These are phyloP conservation scores for Halictus rubicundus DNA, from an alignment of 1,140 invertebrate genomes.

Conservation along the genomic window DNA sequence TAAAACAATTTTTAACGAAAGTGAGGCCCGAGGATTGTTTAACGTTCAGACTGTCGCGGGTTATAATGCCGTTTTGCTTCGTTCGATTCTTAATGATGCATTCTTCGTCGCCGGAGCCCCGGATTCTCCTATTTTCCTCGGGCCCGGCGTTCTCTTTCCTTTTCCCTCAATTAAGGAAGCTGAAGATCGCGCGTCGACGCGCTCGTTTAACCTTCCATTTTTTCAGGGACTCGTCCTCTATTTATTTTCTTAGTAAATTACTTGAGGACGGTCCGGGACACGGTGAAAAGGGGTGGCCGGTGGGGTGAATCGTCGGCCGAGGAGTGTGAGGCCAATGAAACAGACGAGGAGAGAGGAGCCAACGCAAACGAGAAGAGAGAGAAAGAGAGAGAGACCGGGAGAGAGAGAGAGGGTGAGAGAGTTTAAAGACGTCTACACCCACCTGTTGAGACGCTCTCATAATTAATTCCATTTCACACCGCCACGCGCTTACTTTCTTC, in stretches of 20 bases:
- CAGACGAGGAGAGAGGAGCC: conserved; percentile 46
- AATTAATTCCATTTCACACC: conserved; percentile 80
- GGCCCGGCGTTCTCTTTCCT: conserved; percentile 21
- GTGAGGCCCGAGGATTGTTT: no score
- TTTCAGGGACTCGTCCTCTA: conserved; percentile 70
- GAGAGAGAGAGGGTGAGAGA: conserved; percentile 41
- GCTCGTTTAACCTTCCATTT: conserved; percentile 72
- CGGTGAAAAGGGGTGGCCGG: conserved; percentile 60
- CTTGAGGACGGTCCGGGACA: conserved; percentile 73
- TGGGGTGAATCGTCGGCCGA: conserved; percentile 55
- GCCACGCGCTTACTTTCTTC: conserved; percentile 68
- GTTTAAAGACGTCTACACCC: conserved; percentile 78
- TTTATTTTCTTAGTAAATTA: conserved; percentile 79
- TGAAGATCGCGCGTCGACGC: conserved; percentile 68
- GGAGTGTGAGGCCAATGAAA: conserved; percentile 10
- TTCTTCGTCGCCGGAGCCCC: conserved; percentile 18
- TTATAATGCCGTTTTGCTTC: conserved; percentile 37
- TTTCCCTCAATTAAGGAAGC: conserved; percentile 69
- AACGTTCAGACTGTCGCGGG: background rate
- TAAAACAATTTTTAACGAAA: background rate
- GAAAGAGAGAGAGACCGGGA: conserved; percentile 18
- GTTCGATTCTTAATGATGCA: conserved; percentile 42
- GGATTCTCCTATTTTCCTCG: conserved; percentile 28
- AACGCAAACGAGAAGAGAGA: conserved; percentile 19
- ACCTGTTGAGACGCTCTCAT: conserved; percentile 79